Percentiles rank a stretch among this genome's conserved stretches.
Conservation (phyloP, 1,140 invertebrate genomes). For the Drosophila sucinea region DNA sequence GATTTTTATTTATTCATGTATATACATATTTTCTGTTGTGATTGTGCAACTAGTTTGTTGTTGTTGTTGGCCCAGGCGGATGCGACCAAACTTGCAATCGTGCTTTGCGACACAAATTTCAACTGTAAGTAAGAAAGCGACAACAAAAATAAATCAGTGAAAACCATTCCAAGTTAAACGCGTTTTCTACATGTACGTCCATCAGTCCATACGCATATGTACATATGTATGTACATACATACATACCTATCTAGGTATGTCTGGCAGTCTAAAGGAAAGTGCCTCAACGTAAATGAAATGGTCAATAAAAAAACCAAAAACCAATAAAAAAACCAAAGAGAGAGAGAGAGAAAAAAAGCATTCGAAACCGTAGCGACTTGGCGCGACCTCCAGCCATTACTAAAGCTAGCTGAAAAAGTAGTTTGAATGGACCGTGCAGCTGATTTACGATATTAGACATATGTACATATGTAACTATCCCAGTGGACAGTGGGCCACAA, state of each 20-base stretch:
- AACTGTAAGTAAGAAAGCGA: slow-evolving; percentile 75
- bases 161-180: slow-evolving; percentile 64
- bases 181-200: slow-evolving; percentile 41
- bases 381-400: slow-evolving; percentile 28
- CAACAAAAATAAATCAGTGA: slow-evolving; percentile 56
- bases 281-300: slow-evolving; percentile 58
- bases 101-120: slow-evolving; percentile 66
- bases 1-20: slow-evolving; percentile 36
- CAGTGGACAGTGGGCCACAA: slow-evolving; percentile 27
- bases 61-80: slow-evolving; percentile 45
- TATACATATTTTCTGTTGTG: slow-evolving; percentile 34
- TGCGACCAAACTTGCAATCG: slow-evolving; percentile 69
- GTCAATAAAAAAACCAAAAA: slow-evolving; percentile 60
- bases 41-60: slow-evolving; percentile 61
- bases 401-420: slow-evolving; percentile 33
- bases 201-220: background rate
- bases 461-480: background rate
- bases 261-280: slow-evolving; percentile 58
- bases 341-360: slow-evolving; percentile 29
- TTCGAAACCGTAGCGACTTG: slow-evolving; percentile 33
- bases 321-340: slow-evolving; percentile 44
- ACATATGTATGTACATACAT: too few species aligned
- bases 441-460: slow-evolving; percentile 72
- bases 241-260: background rate
- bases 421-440: slow-evolving; percentile 60